Evolutionary conservation across 2,113 vertebrate genomes (phyloP).

Genomic region (Pachypanchax playfairii): DNA sequence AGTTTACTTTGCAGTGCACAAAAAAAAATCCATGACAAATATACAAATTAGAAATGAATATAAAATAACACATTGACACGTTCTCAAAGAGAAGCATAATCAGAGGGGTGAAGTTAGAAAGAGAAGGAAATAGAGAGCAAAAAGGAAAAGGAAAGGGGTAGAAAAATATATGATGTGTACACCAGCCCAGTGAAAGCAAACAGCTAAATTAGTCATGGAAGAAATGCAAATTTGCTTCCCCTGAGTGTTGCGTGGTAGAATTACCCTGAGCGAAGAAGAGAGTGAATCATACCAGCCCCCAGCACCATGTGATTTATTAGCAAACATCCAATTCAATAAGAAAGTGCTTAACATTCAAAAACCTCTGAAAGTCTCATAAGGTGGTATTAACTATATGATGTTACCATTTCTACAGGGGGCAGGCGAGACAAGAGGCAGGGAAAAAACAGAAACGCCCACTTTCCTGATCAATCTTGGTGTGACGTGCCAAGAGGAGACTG

Average conservation of each 20-base stretch:
- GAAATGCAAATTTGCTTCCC: constrained; percentile 74
- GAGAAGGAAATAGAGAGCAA: constrained; percentile 50
- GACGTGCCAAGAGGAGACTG: constrained; percentile 47
- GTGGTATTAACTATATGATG: constrained; percentile 62
- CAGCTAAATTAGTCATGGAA: constrained; percentile 73
- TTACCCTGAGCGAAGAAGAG: constrained; percentile 68
- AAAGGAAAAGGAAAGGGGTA: constrained; percentile 28
- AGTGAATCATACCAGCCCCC: constrained; percentile 71
- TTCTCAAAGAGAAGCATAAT: constrained; percentile 54
- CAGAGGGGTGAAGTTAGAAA: constrained; percentile 42
- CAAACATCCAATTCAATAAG: constrained; percentile 81
- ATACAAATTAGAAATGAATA: constrained; percentile 32
- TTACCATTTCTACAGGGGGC: constrained; percentile 38
- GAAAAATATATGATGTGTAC: constrained; percentile 63
- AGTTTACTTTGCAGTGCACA: constrained; percentile 3
- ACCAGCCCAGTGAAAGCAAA: constrained; percentile 72
- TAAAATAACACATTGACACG: constrained; percentile 49
- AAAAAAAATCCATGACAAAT: constrained; percentile 22
- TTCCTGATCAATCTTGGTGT: constrained; percentile 38
- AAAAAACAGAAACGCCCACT: constrained; percentile 60
- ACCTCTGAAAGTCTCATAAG: constrained; percentile 68
- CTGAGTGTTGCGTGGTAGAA: constrained; percentile 68
- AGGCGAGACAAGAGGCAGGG: constrained; percentile 34
- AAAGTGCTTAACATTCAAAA: constrained; percentile 76
- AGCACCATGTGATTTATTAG: constrained; percentile 72